Evolutionary conservation across 2,888 invertebrate species (phyloP).

Genomic region (Allacma fusca): DNA sequence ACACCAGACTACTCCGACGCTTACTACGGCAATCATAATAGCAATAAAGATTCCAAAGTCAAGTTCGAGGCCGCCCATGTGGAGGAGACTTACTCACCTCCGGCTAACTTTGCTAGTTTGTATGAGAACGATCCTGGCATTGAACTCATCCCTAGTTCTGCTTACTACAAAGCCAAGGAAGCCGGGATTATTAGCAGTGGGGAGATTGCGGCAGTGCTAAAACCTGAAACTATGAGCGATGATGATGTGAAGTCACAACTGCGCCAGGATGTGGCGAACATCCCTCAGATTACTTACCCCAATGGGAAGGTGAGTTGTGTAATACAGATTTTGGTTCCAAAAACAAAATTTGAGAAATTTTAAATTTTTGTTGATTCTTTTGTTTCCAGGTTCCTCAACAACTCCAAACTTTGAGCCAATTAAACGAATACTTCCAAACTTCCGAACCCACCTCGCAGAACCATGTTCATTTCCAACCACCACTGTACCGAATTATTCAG

Average conservation of each 20-base stretch:
- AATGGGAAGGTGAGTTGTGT: too few relatives aligned
- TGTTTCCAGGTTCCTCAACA: constrained; percentile 41
- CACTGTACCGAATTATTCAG: constrained; percentile 28
- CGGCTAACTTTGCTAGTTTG: constrained; percentile 18
- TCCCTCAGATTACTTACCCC: constrained; percentile 48
- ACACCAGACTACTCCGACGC: background rate
- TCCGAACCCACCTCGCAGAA: constrained; percentile 25
- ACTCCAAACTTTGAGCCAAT: constrained; percentile 42
- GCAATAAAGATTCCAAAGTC: background rate
- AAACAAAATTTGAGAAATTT: too few relatives aligned
- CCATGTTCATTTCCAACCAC: constrained; percentile 31
- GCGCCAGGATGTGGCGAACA: constrained; percentile 40
- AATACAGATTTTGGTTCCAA: too few relatives aligned
- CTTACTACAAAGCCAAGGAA: constrained; percentile 42
- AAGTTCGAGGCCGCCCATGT: background rate
- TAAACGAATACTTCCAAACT: constrained; percentile 25
- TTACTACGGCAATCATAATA: background rate
- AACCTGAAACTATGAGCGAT: constrained; percentile 50
- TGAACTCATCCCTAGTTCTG: constrained; percentile 43
- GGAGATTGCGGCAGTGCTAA: constrained; percentile 55
- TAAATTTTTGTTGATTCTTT: too few relatives aligned
- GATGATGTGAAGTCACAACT: constrained; percentile 46
- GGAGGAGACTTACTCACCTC: constrained; percentile 4
- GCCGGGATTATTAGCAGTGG: constrained; percentile 34
- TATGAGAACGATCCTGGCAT: constrained; percentile 42